Evolutionary conservation across 2,888 invertebrate genomes (phyloP).

Genomic region (Magallana nippona): DNA sequence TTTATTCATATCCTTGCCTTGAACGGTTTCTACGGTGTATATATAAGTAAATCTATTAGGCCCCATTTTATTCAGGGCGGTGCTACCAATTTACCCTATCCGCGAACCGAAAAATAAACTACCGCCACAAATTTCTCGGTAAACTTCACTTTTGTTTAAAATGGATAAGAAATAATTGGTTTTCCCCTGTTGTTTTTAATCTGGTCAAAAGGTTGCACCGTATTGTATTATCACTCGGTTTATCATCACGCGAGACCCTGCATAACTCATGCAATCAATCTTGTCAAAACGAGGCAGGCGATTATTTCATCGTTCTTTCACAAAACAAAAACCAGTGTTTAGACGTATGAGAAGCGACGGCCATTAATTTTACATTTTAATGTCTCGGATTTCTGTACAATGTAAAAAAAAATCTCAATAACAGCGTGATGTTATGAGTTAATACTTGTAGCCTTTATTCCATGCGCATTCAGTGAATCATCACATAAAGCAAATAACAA

Average conservation of each 20-base stretch:
- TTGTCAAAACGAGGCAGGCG: not conserved
- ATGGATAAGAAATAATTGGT: conserved; percentile 31
- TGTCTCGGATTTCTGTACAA: not conserved
- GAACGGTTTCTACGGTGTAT: no score
- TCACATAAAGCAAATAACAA: no score
- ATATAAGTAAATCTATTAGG: no score
- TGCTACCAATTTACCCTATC: conserved; percentile 27
- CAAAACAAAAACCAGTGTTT: conserved; percentile 5
- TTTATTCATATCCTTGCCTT: no score
- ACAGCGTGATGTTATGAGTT: not conserved
- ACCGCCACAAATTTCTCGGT: conserved; percentile 27
- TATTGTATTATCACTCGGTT: conserved; percentile 29
- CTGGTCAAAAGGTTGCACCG: conserved; percentile 33
- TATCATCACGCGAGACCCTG: conserved; percentile 39
- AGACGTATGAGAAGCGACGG: not conserved
- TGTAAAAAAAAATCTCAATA: not conserved
- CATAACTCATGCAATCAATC: conserved; percentile 33
- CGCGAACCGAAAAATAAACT: conserved; percentile 31
- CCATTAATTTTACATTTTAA: not conserved
- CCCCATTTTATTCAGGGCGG: conserved; percentile 11
- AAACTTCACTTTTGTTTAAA: conserved; percentile 38
- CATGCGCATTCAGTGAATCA: no score
- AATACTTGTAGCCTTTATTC: not conserved
- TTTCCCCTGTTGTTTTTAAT: conserved; percentile 32
- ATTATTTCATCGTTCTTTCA: conserved; percentile 1